Evolutionary conservation across 2,888 invertebrate species (phyloP).

Genomic region (Drosophila antonietae): DNA sequence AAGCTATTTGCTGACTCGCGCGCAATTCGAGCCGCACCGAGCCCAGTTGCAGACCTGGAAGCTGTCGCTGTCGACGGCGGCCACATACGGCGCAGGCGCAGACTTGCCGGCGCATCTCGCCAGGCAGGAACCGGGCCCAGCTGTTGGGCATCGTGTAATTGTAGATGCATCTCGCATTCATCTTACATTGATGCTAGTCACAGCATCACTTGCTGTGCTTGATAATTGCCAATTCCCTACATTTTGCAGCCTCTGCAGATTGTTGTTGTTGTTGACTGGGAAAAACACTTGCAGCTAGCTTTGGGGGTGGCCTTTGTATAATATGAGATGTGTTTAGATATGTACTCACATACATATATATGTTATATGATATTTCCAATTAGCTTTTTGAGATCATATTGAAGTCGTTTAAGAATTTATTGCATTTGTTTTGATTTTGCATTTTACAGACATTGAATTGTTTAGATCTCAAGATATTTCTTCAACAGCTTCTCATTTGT

Average conservation of each 20-base stretch:
- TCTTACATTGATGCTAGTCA: constrained; percentile 36
- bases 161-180: constrained; percentile 61
- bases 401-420: neutral
- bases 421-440: neutral
- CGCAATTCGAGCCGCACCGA: constrained; percentile 48
- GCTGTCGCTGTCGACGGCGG: constrained; percentile 13
- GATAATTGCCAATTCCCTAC: constrained; percentile 60
- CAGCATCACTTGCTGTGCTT: constrained; percentile 60
- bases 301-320: constrained; percentile 34
- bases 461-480: neutral
- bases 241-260: constrained; percentile 29
- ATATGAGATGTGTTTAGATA: neutral
- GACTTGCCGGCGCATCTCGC: constrained; percentile 47
- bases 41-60: constrained; percentile 33
- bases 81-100: constrained; percentile 61
- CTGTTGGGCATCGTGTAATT: constrained; percentile 65
- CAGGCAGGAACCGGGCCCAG: constrained; percentile 16
- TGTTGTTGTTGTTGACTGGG: constrained; percentile 1
- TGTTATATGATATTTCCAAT: constrained; percentile 12
- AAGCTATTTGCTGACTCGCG: constrained; percentile 72
- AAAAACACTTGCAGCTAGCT: constrained; percentile 30
- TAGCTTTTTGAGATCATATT: constrained; percentile 7
- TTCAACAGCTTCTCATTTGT: neutral
- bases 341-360: neutral
- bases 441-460: neutral